A percentile compares a stretch with the other conserved stretches of the same genome.
Evolutionary conservation across 2,797 vertebrate species (phyloP).

Genomic region (Arrhamphus sclerolepis): DNA sequence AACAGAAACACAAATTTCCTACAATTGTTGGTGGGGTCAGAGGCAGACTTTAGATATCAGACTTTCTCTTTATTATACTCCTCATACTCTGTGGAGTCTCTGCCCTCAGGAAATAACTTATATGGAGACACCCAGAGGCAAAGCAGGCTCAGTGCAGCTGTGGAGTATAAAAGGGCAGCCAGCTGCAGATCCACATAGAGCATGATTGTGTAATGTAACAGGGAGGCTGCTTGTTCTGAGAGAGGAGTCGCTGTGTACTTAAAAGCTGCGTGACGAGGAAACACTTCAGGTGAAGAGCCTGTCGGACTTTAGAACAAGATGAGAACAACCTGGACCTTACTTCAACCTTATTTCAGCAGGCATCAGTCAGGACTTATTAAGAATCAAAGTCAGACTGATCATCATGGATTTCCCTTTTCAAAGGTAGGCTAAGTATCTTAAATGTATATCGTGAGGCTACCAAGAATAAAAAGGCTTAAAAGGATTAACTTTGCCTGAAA

Average conservation of each 20-base stretch:
- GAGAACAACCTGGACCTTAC: constrained; percentile 24
- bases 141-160: constrained; percentile 31
- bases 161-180: constrained; percentile 58
- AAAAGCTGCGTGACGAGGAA: constrained; percentile 21
- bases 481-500: too few species aligned
- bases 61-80: not conserved
- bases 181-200: constrained; percentile 12
- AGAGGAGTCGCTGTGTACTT: not conserved
- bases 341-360: constrained; percentile 1
- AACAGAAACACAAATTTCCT: not conserved
- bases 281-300: constrained; percentile 18
- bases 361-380: constrained; percentile 21
- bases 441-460: too few species aligned
- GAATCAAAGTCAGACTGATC: constrained; percentile 9
- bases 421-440: constrained; percentile 38
- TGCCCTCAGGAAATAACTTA: constrained; percentile 18
- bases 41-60: constrained; percentile 28
- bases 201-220: constrained; percentile 32
- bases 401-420: constrained; percentile 47
- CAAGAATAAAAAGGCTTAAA: too few species aligned
- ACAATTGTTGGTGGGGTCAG: not conserved
- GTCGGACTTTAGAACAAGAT: not conserved
- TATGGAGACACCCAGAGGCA: constrained; percentile 62
- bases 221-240: constrained; percentile 34
- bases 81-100: not conserved